Conservation (phyloP, 2,113 vertebrate species). For the Damaliscus lunatus region DNA sequence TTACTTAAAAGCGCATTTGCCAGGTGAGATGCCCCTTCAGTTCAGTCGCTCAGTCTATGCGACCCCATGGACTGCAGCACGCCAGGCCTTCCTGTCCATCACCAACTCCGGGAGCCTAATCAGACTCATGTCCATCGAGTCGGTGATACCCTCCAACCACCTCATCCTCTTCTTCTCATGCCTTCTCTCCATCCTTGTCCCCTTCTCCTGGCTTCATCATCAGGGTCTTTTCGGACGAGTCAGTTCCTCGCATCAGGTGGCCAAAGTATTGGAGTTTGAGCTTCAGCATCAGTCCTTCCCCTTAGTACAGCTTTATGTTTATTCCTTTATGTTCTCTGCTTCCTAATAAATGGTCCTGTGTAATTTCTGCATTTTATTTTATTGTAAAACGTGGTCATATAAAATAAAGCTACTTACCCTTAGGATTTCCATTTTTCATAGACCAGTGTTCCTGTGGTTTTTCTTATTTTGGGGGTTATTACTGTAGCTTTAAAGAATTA, state of each 20-base stretch:
- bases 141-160: background rate
- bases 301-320: background rate
- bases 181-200: too few species aligned
- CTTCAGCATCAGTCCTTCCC: background rate
- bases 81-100: background rate
- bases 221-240: background rate
- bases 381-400: background rate
- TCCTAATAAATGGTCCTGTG: background rate
- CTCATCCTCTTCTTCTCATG: background rate
- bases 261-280: background rate
- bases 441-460: background rate
- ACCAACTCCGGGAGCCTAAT: background rate
- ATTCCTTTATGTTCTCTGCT: background rate
- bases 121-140: background rate
- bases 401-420: background rate
- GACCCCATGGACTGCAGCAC: background rate
- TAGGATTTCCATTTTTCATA: background rate
- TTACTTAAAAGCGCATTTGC: background rate
- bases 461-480: background rate
- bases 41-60: background rate
- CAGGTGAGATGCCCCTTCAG: background rate
- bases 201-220: background rate
- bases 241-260: background rate
- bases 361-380: background rate
- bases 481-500: background rate